A percentile compares a stretch with the other conserved stretches of the same genome.
These are phyloP conservation scores for Megaceryle maxima DNA, from an alignment of 2,113 vertebrate genomes.

Conservation along the genomic window DNA sequence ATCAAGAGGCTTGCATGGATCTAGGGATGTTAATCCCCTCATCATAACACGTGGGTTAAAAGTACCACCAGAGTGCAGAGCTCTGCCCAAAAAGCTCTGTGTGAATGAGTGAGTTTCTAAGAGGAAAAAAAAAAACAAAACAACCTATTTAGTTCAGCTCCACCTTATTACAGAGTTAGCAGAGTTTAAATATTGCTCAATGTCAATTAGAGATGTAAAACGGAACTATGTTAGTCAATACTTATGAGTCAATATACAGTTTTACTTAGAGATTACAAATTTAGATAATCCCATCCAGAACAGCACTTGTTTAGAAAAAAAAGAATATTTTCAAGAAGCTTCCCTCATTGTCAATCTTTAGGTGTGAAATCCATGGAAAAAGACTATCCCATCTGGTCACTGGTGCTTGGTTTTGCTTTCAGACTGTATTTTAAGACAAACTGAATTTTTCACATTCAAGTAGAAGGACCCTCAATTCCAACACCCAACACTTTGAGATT, in stretches of 20 bases:
- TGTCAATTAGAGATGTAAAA: slow-evolving; percentile 34
- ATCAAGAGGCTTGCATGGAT: neutral
- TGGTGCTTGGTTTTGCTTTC: neutral
- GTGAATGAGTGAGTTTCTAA: neutral
- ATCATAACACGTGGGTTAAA: neutral
- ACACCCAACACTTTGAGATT: neutral
- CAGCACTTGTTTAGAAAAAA: neutral
- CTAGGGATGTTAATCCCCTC: neutral
- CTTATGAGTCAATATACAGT: slow-evolving; percentile 35
- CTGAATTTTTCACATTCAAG: neutral
- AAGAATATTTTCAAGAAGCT: neutral
- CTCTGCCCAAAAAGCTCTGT: neutral
- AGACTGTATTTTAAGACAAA: neutral
- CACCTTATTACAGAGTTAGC: slow-evolving; percentile 11
- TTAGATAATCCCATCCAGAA: neutral
- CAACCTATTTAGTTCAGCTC: slow-evolving; percentile 6
- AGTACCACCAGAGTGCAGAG: neutral
- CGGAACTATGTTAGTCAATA: slow-evolving; percentile 50
- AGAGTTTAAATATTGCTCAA: slow-evolving; percentile 44
- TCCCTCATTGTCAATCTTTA: neutral
- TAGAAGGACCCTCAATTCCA: neutral
- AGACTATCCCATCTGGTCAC: neutral
- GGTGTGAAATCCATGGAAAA: neutral
- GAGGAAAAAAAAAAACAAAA: neutral
- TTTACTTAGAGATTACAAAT: slow-evolving; percentile 45